phyloP scores from a whole-genome alignment of 2,113 vertebrate genomes.

The Axis porcinus region DNA sequence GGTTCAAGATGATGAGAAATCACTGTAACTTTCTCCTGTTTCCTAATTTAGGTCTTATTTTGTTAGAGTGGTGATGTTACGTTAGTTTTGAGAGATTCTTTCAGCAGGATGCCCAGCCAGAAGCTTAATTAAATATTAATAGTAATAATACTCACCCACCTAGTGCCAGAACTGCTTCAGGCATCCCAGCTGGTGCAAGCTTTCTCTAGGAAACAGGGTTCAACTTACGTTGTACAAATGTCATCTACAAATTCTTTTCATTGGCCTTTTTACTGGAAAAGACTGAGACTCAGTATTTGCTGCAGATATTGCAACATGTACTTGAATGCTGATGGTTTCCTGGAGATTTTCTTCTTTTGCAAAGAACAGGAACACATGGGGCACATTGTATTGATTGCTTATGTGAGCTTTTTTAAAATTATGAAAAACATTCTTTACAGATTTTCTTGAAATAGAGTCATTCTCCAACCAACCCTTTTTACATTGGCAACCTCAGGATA shows the following conservation, averaged over 20 bases:
- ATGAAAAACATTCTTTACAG: not conserved
- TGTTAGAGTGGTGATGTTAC: not conserved
- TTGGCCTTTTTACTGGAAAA: not conserved
- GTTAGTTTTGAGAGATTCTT: not conserved
- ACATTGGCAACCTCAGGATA: not conserved
- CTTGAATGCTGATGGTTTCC: not conserved
- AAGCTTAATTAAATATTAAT: conserved; percentile 9
- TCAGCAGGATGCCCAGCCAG: not conserved
- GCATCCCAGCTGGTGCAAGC: not conserved
- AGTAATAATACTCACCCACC: not conserved
- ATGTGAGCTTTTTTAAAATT: not conserved
- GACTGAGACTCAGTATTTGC: not conserved
- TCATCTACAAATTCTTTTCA: not conserved
- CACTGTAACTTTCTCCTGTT: not conserved
- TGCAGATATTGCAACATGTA: not conserved
- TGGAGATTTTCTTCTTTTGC: not conserved
- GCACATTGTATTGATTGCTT: not conserved
- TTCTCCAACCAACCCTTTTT: not conserved
- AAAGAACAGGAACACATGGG: not conserved
- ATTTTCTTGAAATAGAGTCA: not conserved
- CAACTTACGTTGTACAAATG: not conserved
- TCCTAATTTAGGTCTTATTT: conserved; percentile 1
- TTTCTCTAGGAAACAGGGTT: not conserved
- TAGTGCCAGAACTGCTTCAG: not conserved
- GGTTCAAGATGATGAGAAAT: not conserved